Conservation (phyloP, 2,888 invertebrate species). For the Galerucella nymphaeae region DNA sequence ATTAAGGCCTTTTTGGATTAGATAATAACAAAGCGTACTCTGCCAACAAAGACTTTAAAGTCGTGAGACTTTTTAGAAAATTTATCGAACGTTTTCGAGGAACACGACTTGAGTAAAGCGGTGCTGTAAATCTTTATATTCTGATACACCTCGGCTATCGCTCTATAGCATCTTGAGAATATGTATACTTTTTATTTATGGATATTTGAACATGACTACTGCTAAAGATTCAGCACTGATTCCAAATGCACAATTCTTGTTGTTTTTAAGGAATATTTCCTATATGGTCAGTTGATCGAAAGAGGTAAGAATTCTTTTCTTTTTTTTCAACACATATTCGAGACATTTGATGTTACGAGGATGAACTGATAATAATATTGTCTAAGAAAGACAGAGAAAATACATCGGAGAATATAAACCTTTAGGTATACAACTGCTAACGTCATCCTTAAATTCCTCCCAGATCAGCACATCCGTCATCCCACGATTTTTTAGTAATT, state of each 20-base stretch:
- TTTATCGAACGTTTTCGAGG: constrained; percentile 41
- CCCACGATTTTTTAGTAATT: too few relatives aligned
- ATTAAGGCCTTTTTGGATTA: constrained; percentile 36
- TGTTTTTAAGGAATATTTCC: not conserved
- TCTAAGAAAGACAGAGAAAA: not conserved
- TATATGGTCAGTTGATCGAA: not conserved
- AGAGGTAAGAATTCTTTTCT: not conserved
- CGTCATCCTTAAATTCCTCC: too few relatives aligned
- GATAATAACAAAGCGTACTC: constrained; percentile 30
- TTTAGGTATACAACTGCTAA: too few relatives aligned
- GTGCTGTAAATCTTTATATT: constrained; percentile 41
- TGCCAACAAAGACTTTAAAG: constrained; percentile 27
- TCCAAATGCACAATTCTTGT: constrained; percentile 4
- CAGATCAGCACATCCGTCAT: too few relatives aligned
- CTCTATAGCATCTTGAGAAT: constrained; percentile 36
- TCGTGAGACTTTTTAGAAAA: constrained; percentile 40
- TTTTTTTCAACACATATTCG: not conserved
- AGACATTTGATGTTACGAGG: not conserved
- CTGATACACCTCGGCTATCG: constrained; percentile 41
- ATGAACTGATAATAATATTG: not conserved
- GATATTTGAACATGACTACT: constrained; percentile 40
- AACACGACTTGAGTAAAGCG: constrained; percentile 43
- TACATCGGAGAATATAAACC: too few relatives aligned
- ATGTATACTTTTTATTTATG: constrained; percentile 38
- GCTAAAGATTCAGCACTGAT: constrained; percentile 33